Percentiles rank a stretch among this genome's conserved stretches.
These are phyloP conservation scores for Minunthozetes semirufus DNA, from an alignment of 2,888 invertebrate species.

Conservation along the genomic window DNA sequence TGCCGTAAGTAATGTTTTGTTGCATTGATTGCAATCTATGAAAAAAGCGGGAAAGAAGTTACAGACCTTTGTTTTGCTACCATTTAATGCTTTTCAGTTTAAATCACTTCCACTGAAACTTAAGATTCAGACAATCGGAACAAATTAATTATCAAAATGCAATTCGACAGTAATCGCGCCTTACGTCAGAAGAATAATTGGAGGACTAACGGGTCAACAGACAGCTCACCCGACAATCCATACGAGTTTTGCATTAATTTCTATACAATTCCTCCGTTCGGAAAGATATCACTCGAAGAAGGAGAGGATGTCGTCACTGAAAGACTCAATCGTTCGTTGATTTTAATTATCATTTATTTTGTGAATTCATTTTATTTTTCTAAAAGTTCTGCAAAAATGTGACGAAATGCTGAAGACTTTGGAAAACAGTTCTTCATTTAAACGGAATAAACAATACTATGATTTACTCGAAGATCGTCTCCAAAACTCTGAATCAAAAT, in stretches of 20 bases:
- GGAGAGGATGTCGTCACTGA: slow-evolving; percentile 82
- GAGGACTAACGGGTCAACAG: slow-evolving; percentile 38
- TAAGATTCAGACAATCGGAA: not conserved
- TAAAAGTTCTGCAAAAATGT: slow-evolving; percentile 62
- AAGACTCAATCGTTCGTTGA: slow-evolving; percentile 59
- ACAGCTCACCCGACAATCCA: slow-evolving; percentile 51
- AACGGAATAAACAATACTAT: slow-evolving; percentile 37
- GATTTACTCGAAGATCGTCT: slow-evolving; percentile 20
- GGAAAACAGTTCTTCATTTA: slow-evolving; percentile 9
- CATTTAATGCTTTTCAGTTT: not conserved
- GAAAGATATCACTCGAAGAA: slow-evolving; percentile 67
- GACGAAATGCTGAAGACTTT: slow-evolving; percentile 56
- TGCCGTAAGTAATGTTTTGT: no score
- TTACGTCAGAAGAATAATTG: not conserved
- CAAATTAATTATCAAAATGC: not conserved
- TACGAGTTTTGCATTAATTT: slow-evolving; percentile 72
- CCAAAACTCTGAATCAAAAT: slow-evolving; percentile 9
- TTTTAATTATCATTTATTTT: not conserved
- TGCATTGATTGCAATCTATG: no score
- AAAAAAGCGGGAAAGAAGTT: no score
- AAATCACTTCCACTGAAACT: not conserved
- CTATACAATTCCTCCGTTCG: slow-evolving; percentile 67
- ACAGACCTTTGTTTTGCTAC: not conserved
- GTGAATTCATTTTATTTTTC: slow-evolving; percentile 13
- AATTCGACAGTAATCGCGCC: not conserved